These are phyloP conservation scores for Felis chaus DNA, from an alignment of 2,113 vertebrate species.

Conservation along the genomic window DNA sequence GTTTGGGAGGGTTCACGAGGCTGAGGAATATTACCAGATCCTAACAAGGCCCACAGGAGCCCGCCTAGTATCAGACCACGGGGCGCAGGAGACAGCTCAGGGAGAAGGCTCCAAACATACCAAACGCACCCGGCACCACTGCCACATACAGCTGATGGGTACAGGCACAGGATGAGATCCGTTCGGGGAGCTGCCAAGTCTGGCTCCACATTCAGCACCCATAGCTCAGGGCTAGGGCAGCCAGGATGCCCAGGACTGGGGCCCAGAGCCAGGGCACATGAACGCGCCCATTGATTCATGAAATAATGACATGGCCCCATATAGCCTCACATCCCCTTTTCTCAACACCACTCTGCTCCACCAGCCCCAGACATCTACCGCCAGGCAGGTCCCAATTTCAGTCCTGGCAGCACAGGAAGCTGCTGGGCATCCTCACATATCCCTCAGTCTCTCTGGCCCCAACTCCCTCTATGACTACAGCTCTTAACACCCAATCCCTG, in stretches of 20 bases:
- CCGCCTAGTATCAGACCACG: background rate
- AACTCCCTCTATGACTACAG: background rate
- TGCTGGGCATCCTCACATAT: background rate
- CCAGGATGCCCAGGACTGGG: background rate
- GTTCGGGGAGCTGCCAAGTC: background rate
- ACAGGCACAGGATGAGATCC: background rate
- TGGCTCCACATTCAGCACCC: background rate
- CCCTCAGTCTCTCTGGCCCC: background rate
- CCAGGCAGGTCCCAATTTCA: background rate
- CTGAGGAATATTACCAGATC: background rate
- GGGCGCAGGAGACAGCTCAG: background rate
- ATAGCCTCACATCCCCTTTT: background rate
- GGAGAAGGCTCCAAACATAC: background rate
- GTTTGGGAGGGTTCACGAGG: background rate
- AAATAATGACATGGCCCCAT: background rate
- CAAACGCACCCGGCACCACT: background rate
- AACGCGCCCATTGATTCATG: constrained; percentile 22
- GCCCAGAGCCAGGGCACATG: background rate
- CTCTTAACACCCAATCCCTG: background rate
- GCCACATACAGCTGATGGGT: background rate
- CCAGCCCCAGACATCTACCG: background rate
- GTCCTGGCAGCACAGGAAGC: background rate
- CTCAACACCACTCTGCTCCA: background rate
- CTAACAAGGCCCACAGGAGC: background rate
- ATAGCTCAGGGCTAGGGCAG: background rate